phyloP scores from a whole-genome alignment of 2,888 invertebrate species.

The Protodeltote pygarga region DNA sequence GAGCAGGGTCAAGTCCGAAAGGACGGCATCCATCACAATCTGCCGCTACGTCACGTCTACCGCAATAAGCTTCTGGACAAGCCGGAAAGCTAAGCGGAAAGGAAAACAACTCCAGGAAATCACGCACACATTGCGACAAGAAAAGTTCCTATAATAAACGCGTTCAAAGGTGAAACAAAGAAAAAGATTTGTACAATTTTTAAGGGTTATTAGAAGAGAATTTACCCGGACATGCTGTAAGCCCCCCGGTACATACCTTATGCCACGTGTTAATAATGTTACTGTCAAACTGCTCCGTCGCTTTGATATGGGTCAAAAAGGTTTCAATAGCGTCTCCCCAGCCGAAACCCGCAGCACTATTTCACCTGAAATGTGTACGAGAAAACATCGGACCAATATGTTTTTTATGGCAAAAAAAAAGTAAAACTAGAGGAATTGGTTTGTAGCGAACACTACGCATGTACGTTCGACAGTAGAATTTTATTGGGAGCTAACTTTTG shows the following conservation, averaged over 20 bases:
- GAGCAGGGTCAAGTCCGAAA: constrained; percentile 48
- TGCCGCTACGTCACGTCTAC: constrained; percentile 40
- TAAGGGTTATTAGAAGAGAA: constrained; percentile 66
- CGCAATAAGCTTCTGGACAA: constrained; percentile 42
- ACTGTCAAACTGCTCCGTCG: constrained; percentile 72
- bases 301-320: constrained; percentile 75
- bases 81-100: constrained; percentile 36
- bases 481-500: constrained; percentile 48
- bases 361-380: constrained; percentile 61
- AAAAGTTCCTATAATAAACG: constrained; percentile 32
- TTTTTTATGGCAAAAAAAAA: constrained; percentile 60
- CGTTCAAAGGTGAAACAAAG: constrained; percentile 50
- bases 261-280: constrained; percentile 78
- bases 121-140: constrained; percentile 37
- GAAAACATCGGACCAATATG: constrained; percentile 63
- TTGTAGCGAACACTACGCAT: constrained; percentile 50
- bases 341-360: constrained; percentile 62
- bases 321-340: constrained; percentile 65
- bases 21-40: constrained; percentile 51
- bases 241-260: constrained; percentile 52
- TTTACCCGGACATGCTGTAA: constrained; percentile 57
- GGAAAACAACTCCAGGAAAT: constrained; percentile 46
- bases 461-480: constrained; percentile 43
- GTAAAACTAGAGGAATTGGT: constrained; percentile 53
- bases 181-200: constrained; percentile 59